Evolutionary conservation across 30 jellyfish, hydroid and myxozoan species (phyloP).

Genomic region (Pseudorhiza aurosa): DNA sequence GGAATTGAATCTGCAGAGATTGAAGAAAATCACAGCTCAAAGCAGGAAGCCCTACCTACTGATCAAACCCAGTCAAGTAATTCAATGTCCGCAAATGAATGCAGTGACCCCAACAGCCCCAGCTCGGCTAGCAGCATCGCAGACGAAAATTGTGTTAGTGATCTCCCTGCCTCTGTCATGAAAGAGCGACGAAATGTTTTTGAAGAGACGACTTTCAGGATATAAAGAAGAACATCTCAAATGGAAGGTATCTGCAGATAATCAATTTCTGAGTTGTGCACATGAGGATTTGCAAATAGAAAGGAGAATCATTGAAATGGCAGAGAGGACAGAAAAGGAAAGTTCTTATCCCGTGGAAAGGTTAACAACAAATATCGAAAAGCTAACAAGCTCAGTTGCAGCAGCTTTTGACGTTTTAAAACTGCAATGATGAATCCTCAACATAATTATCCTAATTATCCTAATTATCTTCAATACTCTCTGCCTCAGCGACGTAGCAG

Average conservation of each 20-base stretch:
- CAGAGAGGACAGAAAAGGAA: constrained; percentile 20
- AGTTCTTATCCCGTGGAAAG: background rate
- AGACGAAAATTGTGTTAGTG: too few species aligned
- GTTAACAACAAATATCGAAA: background rate
- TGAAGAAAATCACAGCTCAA: background rate
- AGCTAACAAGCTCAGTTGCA: constrained; percentile 8
- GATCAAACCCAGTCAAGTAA: too few species aligned
- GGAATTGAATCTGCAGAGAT: constrained; percentile 26
- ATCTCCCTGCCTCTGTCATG: background rate
- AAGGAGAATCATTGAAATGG: constrained; percentile 14
- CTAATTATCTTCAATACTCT: background rate
- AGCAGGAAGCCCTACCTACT: too few species aligned
- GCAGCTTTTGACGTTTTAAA: constrained; percentile 7
- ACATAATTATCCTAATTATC: background rate
- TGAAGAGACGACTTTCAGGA: background rate
- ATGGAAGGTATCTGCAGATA: background rate
- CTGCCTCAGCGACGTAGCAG: background rate
- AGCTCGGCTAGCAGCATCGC: too few species aligned
- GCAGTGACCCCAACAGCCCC: too few species aligned
- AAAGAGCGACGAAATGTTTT: background rate
- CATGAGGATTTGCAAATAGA: background rate
- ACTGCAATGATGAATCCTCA: background rate
- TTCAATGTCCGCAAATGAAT: too few species aligned
- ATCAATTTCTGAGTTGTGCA: constrained; percentile 2
- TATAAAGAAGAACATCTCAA: background rate